Base-by-base conservation (phyloP, 2,888 invertebrate species). In the Pristionchus entomophagus region DNA sequence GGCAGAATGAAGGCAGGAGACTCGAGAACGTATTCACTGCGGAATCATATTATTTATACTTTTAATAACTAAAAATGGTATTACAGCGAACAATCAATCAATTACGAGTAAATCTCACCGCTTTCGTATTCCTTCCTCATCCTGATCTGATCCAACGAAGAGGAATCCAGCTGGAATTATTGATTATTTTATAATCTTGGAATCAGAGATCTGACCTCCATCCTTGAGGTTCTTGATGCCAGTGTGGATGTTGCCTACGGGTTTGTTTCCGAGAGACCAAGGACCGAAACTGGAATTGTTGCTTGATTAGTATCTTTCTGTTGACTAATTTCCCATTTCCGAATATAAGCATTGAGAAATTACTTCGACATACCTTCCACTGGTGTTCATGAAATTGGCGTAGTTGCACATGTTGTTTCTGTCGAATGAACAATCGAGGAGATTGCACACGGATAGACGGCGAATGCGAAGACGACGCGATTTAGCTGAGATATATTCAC, bases 1-100 rank as follows among this genome's bases (percentile, higher is more conserved):
- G 88, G 87, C 3, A 90, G 86, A 17, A 86, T 84, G 45, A 91
- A 87, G 56, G 87, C 84, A 6, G 91, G 88, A 4, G 91, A 91
- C 62, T 91, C 91, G 35, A 91, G 84, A 26, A 91, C 88, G 86
- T 91, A 91, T 35, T 91, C 85, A 17, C 86, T 89, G n/a, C n/a
- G n/a, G 62, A 78, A 77, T 41, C 38, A 19, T 10, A n/a, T 0
- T n/a, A n/a, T n/a, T n/a, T n/a, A n/a, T n/a, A n/a, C n/a, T n/a
- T n/a, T n/a, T n/a, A n/a, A n/a, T n/a, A n/a, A n/a, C n/a, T n/a
- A n/a, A n/a, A n/a, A n/a, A n/a, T n/a, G n/a, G n/a, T n/a, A n/a
- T n/a, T n/a, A n/a, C n/a, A n/a, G n/a, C n/a, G n/a, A n/a, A n/a
- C n/a, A n/a, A n/a, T n/a, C n/a, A n/a, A n/a, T n/a, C n/a, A n/a